Evolutionary conservation across 2,113 vertebrate genomes (phyloP).

Genomic region (Catharus fuscescens): DNA sequence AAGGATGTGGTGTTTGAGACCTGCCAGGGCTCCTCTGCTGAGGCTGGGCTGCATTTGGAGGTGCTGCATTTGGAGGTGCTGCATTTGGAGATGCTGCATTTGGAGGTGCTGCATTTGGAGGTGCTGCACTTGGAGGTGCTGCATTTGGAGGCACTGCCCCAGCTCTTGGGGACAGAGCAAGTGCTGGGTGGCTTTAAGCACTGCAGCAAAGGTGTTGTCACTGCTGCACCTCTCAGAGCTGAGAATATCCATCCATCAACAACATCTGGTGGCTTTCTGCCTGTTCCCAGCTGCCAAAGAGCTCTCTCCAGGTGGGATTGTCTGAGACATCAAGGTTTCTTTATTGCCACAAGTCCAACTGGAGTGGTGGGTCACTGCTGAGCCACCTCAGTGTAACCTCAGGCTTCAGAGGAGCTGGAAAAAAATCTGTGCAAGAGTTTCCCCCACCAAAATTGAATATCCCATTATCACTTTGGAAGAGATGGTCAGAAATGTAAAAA

Average conservation of each 20-base stretch:
- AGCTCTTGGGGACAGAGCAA: fast-evolving
- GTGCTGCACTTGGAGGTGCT: background rate
- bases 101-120: background rate
- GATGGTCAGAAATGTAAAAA: background rate
- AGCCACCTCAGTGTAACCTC: background rate
- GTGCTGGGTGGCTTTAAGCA: background rate
- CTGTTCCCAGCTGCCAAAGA: background rate
- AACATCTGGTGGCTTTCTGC: background rate
- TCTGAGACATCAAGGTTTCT: background rate
- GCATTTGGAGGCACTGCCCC: fast-evolving
- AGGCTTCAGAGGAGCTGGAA: background rate
- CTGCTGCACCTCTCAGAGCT: background rate
- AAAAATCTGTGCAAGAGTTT: background rate
- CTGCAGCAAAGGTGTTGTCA: background rate
- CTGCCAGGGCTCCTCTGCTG: background rate
- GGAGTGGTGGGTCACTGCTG: background rate
- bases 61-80: background rate
- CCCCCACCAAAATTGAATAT: fast-evolving
- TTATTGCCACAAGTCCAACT: background rate
- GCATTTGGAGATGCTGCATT: background rate
- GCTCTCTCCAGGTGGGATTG: background rate
- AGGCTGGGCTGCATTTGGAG: background rate
- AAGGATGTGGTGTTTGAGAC: background rate
- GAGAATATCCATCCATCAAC: background rate
- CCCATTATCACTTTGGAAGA: fast-evolving